These are phyloP conservation scores for Drosophila arizonae DNA, from an alignment of 1,140 invertebrate genomes.

Conservation along the genomic window DNA sequence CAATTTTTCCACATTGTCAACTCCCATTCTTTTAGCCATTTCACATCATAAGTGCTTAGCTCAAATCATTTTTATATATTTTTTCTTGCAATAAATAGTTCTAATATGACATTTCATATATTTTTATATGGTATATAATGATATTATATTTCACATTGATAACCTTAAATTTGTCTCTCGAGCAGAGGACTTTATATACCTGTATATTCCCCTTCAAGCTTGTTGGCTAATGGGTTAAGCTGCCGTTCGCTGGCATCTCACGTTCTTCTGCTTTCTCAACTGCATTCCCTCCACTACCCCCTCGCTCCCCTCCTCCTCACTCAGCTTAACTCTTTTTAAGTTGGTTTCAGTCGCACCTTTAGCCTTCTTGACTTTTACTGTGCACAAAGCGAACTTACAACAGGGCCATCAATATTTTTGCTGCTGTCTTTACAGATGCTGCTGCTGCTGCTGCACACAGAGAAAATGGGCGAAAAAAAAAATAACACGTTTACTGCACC, in stretches of 20 bases:
- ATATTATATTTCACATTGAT: too few species aligned
- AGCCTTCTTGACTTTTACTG: slow-evolving; percentile 43
- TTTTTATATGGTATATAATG: too few species aligned
- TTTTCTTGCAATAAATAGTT: not conserved
- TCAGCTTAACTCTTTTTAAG: not conserved
- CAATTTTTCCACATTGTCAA: too few species aligned
- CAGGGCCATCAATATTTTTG: slow-evolving; percentile 69
- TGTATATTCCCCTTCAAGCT: not conserved
- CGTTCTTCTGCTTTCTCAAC: not conserved
- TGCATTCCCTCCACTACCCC: not conserved
- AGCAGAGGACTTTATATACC: too few species aligned
- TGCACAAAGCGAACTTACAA: slow-evolving; percentile 45
- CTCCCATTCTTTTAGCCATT: too few species aligned
- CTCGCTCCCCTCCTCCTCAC: not conserved
- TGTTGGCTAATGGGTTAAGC: slow-evolving; percentile 40
- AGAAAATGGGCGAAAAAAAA: slow-evolving; percentile 24
- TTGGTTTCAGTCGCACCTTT: slow-evolving; percentile 28
- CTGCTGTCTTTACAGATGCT: slow-evolving; percentile 10
- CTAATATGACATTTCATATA: not conserved
- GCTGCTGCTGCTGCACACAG: slow-evolving; percentile 34
- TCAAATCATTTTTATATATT: not conserved
- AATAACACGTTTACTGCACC: slow-evolving; percentile 64
- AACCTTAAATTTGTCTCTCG: too few species aligned
- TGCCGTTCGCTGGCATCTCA: not conserved
- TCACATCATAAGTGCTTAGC: too few species aligned